phyloP scores from a whole-genome alignment of 2,797 vertebrate genomes.

The Hapalemur alaotrensis region DNA sequence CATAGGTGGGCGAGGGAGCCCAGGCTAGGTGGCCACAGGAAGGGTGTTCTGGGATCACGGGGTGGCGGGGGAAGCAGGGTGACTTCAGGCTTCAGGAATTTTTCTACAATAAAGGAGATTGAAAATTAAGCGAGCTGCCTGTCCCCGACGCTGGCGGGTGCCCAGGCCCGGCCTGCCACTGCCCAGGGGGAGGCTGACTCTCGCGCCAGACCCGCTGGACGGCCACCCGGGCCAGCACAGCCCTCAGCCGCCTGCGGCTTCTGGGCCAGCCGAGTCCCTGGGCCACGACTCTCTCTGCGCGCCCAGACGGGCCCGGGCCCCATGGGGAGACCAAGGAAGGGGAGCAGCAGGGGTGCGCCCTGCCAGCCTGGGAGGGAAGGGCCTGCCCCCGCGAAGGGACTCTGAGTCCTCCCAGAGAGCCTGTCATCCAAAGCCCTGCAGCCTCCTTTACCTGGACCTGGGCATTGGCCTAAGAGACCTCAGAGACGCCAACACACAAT shows the following conservation, averaged over 20 bases:
- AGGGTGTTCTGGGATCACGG: background rate
- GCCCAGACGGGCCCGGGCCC: background rate
- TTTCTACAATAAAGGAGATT: conserved; percentile 1
- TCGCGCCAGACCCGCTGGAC: background rate
- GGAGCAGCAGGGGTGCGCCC: background rate
- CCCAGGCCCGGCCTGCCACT: background rate
- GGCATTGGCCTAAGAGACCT: background rate
- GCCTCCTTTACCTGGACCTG: background rate
- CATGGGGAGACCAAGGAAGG: background rate
- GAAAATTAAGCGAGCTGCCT: background rate
- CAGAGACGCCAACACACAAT: accelerated
- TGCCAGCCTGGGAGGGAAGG: background rate
- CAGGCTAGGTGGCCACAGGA: background rate
- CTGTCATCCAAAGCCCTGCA: background rate
- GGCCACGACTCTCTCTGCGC: accelerated
- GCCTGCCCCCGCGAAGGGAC: background rate
- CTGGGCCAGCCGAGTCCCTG: background rate
- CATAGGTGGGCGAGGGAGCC: background rate
- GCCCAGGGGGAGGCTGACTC: background rate
- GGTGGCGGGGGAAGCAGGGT: background rate
- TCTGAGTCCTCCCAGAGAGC: background rate
- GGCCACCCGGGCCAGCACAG: accelerated
- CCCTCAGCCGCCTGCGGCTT: accelerated
- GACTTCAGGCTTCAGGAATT: conserved; percentile 59
- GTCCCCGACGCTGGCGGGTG: background rate